Base-by-base conservation (phyloP, 2,888 invertebrate species). In the Ferdinandea cuprea region DNA sequence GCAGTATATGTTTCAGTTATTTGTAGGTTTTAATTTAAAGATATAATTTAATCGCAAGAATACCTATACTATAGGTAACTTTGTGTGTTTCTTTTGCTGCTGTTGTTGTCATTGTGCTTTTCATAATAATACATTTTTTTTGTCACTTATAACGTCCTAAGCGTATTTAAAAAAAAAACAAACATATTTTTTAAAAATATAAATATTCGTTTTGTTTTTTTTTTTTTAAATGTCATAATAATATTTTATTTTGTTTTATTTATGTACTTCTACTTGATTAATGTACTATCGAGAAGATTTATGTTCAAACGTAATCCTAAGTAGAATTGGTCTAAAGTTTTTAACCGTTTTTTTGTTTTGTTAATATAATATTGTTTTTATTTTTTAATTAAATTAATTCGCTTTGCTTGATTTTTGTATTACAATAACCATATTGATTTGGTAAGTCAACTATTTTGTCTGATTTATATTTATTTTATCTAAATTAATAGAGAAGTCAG, bases 21-120 rank as follows among this genome's bases (percentile, higher is more conserved):
- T 54, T 48, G 8, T 56, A 15, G 37, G 0, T 42, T 54, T 56
- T 17, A 13, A 19, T 46, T 59, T 7, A 30, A 65, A 50, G 32
- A 72, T 48, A 54, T 58, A 40, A 50, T 28, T 58, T 65, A n/a
- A 40, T 72, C 11, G 19, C 48, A 63, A 69, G 52, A 56, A 66
- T 72, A 83, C 72, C 78, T 83, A 83, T 72, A 68, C 83, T 83
- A 78, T 78, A 83, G 83, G 83, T 83, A 83, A 83, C 78, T 72
- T 83, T 83, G 66, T 83, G 77, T 42, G 9, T 40, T 48, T 42
- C 3, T 58, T 72, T 63, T 78, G 58, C 48, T 68, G 71, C 44
- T 83, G 42, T 44, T 78, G 52, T 54, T 68, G 35, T 48, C 32
- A 65, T 76, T 76, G 83, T 83, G 78, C 83, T 83, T 72, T 68